Percentiles rank a stretch among this genome's conserved stretches.
These are phyloP conservation scores for Acholoe squamosa DNA, from an alignment of 2,888 invertebrate genomes.

Conservation along the genomic window DNA sequence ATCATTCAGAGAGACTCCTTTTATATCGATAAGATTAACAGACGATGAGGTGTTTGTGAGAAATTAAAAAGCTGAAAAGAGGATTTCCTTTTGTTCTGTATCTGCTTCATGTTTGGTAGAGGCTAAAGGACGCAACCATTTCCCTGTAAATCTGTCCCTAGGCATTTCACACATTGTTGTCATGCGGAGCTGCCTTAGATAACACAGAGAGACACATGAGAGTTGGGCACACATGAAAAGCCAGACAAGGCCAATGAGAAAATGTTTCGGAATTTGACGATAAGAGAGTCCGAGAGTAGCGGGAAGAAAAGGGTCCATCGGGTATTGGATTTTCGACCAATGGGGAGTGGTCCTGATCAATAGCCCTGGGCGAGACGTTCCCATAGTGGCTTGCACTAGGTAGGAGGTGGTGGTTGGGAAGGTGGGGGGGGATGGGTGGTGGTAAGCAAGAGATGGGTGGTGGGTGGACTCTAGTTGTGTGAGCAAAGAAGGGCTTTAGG, in stretches of 20 bases:
- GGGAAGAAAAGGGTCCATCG: constrained; percentile 38
- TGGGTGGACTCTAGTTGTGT: background rate
- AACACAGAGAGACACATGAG: background rate
- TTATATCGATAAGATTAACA: no score
- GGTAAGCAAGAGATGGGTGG: background rate
- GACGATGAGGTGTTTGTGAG: no score
- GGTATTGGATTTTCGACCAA: constrained; percentile 57
- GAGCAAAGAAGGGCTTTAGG: background rate
- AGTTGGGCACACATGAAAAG: background rate
- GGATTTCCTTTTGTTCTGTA: no score
- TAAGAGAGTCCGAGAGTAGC: constrained; percentile 22
- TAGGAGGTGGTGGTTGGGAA: background rate
- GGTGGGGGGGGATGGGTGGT: background rate
- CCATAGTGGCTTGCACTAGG: constrained; percentile 41
- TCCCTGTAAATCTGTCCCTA: no score
- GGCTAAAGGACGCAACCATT: no score
- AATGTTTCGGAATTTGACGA: constrained; percentile 45
- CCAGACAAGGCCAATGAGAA: background rate
- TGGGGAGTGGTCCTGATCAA: constrained; percentile 47
- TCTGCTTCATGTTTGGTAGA: no score
- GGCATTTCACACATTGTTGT: no score
- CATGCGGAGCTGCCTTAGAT: no score
- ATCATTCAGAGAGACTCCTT: no score
- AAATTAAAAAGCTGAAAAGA: no score
- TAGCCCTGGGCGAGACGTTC: constrained; percentile 39